Evolutionary conservation across 2,888 invertebrate genomes (phyloP).

Genomic region (Osmoderma eremita): DNA sequence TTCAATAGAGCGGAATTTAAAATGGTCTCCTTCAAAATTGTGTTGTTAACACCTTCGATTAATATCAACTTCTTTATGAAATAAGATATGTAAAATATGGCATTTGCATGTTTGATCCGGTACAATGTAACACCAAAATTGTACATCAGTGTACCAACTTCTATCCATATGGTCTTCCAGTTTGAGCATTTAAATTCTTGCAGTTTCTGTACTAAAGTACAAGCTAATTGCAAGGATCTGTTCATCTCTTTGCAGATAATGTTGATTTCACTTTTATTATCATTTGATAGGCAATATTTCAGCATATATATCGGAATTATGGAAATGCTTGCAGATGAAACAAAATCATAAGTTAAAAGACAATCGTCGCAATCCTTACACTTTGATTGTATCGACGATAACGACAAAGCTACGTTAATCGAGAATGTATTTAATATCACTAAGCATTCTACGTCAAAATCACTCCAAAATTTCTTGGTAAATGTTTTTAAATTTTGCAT

Average conservation of each 20-base stretch:
- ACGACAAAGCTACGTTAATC: not conserved
- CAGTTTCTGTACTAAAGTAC: slow-evolving; percentile 1
- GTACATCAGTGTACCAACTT: slow-evolving; percentile 19
- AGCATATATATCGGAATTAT: slow-evolving; percentile 15
- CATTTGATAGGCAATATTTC: slow-evolving; percentile 17
- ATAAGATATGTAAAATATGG: slow-evolving; percentile 4
- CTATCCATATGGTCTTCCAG: slow-evolving; percentile 26
- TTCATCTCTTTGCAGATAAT: not conserved
- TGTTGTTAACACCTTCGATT: slow-evolving; percentile 43
- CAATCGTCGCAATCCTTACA: slow-evolving; percentile 18
- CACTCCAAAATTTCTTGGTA: slow-evolving; percentile 10
- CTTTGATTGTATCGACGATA: not conserved
- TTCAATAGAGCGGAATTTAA: slow-evolving; percentile 39
- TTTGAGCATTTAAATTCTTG: slow-evolving; percentile 6
- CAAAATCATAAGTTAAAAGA: not conserved
- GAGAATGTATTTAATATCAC: slow-evolving; percentile 2
- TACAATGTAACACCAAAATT: slow-evolving; percentile 5
- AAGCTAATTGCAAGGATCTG: not conserved
- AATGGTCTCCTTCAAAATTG: slow-evolving; percentile 37
- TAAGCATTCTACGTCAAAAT: not conserved
- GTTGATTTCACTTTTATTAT: not conserved
- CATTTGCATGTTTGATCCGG: not conserved
- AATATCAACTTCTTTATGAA: slow-evolving; percentile 38
- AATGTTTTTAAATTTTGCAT: slow-evolving; percentile 7
- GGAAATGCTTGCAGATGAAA: not conserved